Conservation (phyloP, 2,113 vertebrate genomes). For the Empidonax alnorum region DNA sequence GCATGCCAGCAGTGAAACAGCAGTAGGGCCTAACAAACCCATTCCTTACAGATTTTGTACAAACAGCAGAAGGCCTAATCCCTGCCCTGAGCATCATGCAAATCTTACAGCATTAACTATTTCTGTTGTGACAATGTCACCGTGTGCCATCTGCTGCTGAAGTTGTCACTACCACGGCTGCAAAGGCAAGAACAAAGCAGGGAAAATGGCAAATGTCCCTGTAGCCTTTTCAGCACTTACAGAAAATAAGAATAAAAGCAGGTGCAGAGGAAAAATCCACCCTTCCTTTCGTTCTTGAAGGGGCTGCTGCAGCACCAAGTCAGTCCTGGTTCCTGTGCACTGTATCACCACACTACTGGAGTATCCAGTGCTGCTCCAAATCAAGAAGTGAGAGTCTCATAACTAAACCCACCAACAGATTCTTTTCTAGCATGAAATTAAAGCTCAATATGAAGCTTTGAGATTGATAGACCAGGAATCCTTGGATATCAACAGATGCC, state of each 20-base stretch:
- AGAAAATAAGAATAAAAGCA: neutral
- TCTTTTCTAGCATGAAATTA: neutral
- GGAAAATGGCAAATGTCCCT: neutral
- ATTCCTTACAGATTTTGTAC: neutral
- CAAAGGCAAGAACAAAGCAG: neutral
- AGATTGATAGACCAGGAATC: neutral
- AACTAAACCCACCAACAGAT: neutral
- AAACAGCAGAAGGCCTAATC: neutral
- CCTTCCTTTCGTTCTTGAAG: neutral
- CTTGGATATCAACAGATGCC: neutral
- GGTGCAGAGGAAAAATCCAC: neutral
- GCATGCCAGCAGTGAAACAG: neutral
- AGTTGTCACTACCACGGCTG: neutral
- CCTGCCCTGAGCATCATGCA: neutral
- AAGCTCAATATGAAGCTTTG: neutral
- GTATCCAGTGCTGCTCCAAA: neutral
- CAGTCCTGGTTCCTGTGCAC: neutral
- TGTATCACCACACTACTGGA: fast-evolving
- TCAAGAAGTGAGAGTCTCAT: neutral
- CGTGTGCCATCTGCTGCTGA: neutral
- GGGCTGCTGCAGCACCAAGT: neutral
- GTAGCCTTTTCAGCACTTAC: neutral
- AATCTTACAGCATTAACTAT: neutral
- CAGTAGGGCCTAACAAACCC: neutral
- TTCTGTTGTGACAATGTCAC: neutral